These are phyloP conservation scores for Apotomis turbidana DNA, from an alignment of 2,888 invertebrate genomes.

Conservation along the genomic window DNA sequence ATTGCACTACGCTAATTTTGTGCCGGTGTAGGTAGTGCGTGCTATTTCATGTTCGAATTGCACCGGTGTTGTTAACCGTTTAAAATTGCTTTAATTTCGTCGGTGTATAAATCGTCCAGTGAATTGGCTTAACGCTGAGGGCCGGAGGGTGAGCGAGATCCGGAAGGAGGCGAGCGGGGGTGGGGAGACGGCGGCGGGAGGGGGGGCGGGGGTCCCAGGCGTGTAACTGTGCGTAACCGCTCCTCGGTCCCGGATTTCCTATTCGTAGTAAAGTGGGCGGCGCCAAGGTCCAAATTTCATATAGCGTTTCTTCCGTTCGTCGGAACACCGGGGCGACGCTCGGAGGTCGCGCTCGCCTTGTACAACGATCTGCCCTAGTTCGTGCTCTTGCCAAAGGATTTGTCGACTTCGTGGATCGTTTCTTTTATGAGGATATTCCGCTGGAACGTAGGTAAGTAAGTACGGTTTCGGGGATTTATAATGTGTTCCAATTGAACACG, in stretches of 20 bases:
- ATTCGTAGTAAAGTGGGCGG: constrained; percentile 83
- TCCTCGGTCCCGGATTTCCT: constrained; percentile 83
- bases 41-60: constrained; percentile 63
- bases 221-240: constrained; percentile 82
- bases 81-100: constrained; percentile 80
- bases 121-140: constrained; percentile 78
- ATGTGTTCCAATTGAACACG: constrained; percentile 69
- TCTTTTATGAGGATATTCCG: constrained; percentile 78
- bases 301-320: constrained; percentile 79
- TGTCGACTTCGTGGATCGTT: constrained; percentile 79
- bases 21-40: constrained; percentile 57
- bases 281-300: constrained; percentile 79
- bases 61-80: constrained; percentile 71
- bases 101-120: constrained; percentile 80
- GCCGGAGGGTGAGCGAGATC: constrained; percentile 69
- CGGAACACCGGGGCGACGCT: constrained; percentile 70
- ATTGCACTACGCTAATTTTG: constrained; percentile 52
- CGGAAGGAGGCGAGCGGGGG: constrained; percentile 50
- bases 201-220: constrained; percentile 72
- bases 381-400: constrained; percentile 82
- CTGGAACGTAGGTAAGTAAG: constrained; percentile 75
- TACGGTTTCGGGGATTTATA: constrained; percentile 77
- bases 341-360: constrained; percentile 78
- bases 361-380: constrained; percentile 81
- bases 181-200: constrained; percentile 50